Evolutionary conservation across 2,888 invertebrate genomes (phyloP).

Genomic region (Aromia moschata): DNA sequence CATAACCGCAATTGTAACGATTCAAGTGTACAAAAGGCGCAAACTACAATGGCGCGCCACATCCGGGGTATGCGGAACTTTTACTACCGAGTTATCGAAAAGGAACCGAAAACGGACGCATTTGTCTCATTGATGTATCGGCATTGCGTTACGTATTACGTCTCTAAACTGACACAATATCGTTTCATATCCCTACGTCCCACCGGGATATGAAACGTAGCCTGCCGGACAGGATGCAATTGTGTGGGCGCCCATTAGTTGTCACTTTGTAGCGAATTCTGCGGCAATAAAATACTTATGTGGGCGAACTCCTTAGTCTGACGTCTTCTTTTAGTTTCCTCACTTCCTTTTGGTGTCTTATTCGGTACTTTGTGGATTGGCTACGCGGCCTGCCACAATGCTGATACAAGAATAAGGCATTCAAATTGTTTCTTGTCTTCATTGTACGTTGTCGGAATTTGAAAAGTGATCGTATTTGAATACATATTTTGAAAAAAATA

Average conservation of each 20-base stretch:
- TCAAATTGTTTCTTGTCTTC: no score
- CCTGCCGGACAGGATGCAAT: slow-evolving; percentile 36
- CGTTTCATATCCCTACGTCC: no score
- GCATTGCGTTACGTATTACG: slow-evolving; percentile 23
- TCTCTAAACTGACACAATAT: background rate
- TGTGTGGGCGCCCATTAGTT: slow-evolving; percentile 29
- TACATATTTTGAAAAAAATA: no score
- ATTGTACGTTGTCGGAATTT: no score
- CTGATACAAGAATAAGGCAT: no score
- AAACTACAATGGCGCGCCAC: slow-evolving; percentile 41
- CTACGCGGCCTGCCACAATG: no score
- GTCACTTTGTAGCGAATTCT: slow-evolving; percentile 29
- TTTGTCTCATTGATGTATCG: slow-evolving; percentile 31
- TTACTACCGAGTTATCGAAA: slow-evolving; percentile 32
- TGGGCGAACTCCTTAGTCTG: slow-evolving; percentile 20
- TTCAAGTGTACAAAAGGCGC: slow-evolving; percentile 38
- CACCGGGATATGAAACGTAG: slow-evolving; percentile 22
- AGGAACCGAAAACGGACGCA: slow-evolving; percentile 32
- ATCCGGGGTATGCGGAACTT: slow-evolving; percentile 46
- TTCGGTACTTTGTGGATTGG: slow-evolving; percentile 7
- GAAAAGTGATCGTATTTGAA: background rate
- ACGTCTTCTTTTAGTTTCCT: slow-evolving; percentile 20
- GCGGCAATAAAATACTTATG: slow-evolving; percentile 30
- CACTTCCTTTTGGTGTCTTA: slow-evolving; percentile 18
- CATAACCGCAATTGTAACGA: slow-evolving; percentile 54